phyloP scores from a whole-genome alignment of 2,113 vertebrate genomes.

The Tor tambroides region DNA sequence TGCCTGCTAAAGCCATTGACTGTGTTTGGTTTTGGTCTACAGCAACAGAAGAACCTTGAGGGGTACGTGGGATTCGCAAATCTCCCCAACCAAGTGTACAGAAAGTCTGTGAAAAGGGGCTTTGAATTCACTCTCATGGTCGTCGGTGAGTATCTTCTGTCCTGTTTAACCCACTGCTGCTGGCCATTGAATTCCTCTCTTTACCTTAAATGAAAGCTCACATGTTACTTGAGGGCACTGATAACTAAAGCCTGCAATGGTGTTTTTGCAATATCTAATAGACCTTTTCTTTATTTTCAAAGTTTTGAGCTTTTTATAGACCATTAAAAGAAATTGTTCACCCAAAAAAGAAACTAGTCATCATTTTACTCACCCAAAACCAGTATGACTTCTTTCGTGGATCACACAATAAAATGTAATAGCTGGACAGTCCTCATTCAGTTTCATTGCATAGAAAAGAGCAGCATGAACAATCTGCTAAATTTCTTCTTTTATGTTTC shows the following conservation, averaged over 20 bases:
- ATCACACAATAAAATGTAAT: background rate
- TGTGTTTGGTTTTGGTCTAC: slow-evolving; percentile 63
- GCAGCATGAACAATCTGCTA: background rate
- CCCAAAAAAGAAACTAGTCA: background rate
- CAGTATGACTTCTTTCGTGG: background rate
- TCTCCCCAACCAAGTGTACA: slow-evolving; percentile 95
- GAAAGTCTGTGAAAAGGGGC: slow-evolving; percentile 94
- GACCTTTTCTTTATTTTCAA: background rate
- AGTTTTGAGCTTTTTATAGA: background rate
- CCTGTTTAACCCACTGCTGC: background rate
- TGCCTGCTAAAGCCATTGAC: slow-evolving; percentile 7
- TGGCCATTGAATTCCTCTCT: background rate
- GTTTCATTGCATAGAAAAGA: background rate
- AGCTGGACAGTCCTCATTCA: background rate
- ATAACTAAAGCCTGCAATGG: background rate
- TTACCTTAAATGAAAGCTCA: background rate
- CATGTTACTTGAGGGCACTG: background rate
- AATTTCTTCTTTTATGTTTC: background rate
- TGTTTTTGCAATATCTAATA: background rate
- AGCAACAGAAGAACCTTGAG: slow-evolving; percentile 98
- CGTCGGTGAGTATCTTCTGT: slow-evolving; percentile 82
- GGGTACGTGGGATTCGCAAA: slow-evolving; percentile 97
- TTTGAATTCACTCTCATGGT: slow-evolving; percentile 98
- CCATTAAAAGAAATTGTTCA: background rate
- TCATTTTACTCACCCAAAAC: background rate